These are phyloP conservation scores for Xestobium rufovillosum DNA, from an alignment of 2,888 invertebrate species.

Conservation along the genomic window DNA sequence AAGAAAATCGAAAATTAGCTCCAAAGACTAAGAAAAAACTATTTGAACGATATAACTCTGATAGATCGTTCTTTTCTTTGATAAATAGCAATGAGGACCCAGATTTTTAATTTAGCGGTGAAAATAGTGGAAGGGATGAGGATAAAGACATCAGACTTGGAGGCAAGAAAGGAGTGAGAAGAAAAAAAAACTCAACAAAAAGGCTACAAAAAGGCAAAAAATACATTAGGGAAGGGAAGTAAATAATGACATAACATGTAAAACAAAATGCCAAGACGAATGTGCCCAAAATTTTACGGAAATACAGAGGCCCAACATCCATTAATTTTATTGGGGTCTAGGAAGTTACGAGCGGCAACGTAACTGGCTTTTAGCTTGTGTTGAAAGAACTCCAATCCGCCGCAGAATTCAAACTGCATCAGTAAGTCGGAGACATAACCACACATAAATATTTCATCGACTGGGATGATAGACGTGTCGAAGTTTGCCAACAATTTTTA, in stretches of 20 bases:
- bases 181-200: too few relatives aligned
- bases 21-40: too few relatives aligned
- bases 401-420: conserved; percentile 3
- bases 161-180: too few relatives aligned
- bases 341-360: conserved; percentile 4
- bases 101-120: too few relatives aligned
- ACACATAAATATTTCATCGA: conserved; percentile 2
- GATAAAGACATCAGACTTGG: too few relatives aligned
- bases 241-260: conserved; percentile 1
- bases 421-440: too few relatives aligned
- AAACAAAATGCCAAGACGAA: conserved; percentile 12
- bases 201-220: too few relatives aligned
- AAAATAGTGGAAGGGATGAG: too few relatives aligned
- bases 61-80: too few relatives aligned
- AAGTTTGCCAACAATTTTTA: conserved; percentile 13
- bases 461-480: conserved; percentile 1
- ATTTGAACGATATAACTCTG: too few relatives aligned
- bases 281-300: conserved; percentile 2
- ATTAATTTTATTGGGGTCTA: conserved; percentile 3
- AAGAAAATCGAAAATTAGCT: too few relatives aligned
- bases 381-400: conserved; percentile 8
- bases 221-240: conserved; percentile 17
- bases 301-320: conserved; percentile 1
- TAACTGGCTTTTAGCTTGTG: conserved; percentile 4
- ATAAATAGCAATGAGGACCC: too few relatives aligned